Conservation (phyloP, 2,113 vertebrate genomes). For the Tichodroma muraria region DNA sequence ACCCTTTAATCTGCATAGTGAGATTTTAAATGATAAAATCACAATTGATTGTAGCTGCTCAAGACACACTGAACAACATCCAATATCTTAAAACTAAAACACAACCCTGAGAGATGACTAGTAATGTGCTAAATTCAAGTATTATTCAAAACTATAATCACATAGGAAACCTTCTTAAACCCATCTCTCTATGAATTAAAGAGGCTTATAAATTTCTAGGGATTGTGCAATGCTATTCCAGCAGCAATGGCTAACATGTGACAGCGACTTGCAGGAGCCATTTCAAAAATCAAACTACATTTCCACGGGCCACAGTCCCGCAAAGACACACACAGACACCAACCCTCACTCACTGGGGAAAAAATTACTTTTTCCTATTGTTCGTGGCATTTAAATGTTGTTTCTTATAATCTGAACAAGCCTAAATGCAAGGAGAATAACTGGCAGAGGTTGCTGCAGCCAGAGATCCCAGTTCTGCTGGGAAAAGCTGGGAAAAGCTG, state of each 20-base stretch:
- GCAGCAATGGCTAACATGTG: background rate
- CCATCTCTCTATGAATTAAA: constrained; percentile 17
- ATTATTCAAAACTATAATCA: background rate
- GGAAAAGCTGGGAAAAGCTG: background rate
- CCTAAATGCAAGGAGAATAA: background rate
- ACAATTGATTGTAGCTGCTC: background rate
- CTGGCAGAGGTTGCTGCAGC: background rate
- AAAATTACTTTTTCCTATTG: background rate
- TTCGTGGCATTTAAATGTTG: background rate
- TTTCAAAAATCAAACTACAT: constrained; percentile 2
- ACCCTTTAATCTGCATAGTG: background rate
- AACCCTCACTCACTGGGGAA: background rate
- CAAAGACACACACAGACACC: background rate
- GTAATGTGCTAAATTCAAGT: background rate
- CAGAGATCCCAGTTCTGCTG: background rate
- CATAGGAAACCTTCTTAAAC: background rate
- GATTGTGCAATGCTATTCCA: background rate
- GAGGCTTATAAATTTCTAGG: constrained; percentile 8
- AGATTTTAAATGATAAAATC: background rate
- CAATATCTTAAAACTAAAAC: background rate
- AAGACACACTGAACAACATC: background rate
- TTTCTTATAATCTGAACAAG: background rate
- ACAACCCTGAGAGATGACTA: background rate
- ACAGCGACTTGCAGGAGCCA: background rate
- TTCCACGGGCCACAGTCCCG: background rate